phyloP scores from a whole-genome alignment of 2,797 vertebrate genomes.

The Sciurus vulgaris region DNA sequence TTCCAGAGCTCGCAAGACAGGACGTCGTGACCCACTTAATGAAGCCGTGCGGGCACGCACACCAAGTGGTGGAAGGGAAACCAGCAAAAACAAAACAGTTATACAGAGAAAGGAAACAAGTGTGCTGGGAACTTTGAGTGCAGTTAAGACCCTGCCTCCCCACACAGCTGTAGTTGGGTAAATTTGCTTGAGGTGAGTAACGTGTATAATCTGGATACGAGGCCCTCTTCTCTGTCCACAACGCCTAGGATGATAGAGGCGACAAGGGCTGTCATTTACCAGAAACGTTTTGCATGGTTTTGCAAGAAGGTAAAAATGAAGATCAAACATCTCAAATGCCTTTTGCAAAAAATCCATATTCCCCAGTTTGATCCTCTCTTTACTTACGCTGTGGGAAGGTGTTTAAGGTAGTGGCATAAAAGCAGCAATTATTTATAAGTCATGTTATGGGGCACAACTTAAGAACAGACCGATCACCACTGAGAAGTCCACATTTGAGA shows the following conservation, averaged over 20 bases:
- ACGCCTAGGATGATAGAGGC: background rate
- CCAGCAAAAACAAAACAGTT: background rate
- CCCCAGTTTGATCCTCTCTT: background rate
- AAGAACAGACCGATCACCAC: no score
- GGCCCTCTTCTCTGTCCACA: background rate
- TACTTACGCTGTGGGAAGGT: background rate
- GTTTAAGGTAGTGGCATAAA: background rate
- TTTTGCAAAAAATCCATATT: background rate
- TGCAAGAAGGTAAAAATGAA: conserved; percentile 14
- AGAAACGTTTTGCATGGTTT: background rate
- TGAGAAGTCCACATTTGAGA: no score
- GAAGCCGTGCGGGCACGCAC: background rate
- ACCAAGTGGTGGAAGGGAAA: background rate
- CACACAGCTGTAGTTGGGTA: no score
- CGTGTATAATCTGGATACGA: background rate
- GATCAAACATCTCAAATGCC: background rate
- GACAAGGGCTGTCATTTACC: background rate
- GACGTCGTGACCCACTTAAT: background rate
- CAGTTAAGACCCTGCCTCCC: background rate
- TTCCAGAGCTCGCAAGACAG: background rate
- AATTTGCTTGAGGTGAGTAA: background rate
- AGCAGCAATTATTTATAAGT: background rate
- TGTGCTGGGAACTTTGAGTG: background rate
- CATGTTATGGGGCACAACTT: no score
- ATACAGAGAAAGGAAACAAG: background rate